Evolutionary conservation across 1,140 invertebrate genomes (phyloP), one percentile per base, ranked within the genome.

Genomic region (Leguminivora glycinivorella): DNA sequence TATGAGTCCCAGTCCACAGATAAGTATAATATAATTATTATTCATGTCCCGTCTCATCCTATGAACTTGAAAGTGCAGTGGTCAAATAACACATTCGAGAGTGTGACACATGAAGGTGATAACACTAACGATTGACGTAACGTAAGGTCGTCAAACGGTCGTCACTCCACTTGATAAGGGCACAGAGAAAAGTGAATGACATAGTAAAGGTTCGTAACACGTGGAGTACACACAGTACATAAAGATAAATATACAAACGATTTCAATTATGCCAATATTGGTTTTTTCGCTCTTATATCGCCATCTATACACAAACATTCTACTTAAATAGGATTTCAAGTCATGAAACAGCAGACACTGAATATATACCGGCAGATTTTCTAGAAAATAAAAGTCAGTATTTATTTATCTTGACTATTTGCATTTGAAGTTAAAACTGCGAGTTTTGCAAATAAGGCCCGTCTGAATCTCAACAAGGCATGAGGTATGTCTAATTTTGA

Each of bases 401-500:
- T 17, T 43, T 43, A 43, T n/a, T 17, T 3, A 0, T 17, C 40
- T 43, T 43, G 40, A 43, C 17, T 52, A 34, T 34, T 34, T 6
- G 43, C 7, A 17, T 19, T 19, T 22, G n/a, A 52, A 17, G 17
- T 9, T 52, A 19, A 19, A 52, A n/a, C 19, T 7, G 19, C 9
- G 10, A 6, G 7, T 52, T 52, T 19, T 52, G 47, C 47, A 52
- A 52, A 52, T 10, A 52, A 22, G 19, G 47, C 19, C 19, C 2
- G 47, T 22, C 19, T 22, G 19, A 22, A 22, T 7, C 47, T 22
- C 17, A 17, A 52, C 47, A 52, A 52, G 47, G 47, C 47, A 9
- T n/a, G 47, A 22, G 26, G 29, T 22, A 31, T 63, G 58, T 26
- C 25, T 63, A 63, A 63, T 63, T 63, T 63, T 63, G 58, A 63